Evolutionary conservation across 2,113 vertebrate genomes (phyloP).

Genomic region (Leptobrachium ailaonicum): DNA sequence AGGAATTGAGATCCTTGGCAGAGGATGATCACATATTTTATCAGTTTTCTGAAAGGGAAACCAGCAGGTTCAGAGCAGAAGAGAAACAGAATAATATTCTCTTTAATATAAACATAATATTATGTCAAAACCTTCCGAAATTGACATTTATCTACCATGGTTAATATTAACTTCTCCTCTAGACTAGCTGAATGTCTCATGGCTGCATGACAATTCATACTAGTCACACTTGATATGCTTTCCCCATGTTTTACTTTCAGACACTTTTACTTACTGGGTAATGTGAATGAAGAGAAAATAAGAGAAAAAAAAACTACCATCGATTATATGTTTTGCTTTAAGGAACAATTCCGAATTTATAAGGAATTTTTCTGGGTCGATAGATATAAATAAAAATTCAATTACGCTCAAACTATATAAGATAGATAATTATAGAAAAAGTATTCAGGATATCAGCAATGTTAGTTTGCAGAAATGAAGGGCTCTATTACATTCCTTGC

Average conservation of each 20-base stretch:
- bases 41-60: slow-evolving; percentile 66
- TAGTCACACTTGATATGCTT: slow-evolving; percentile 60
- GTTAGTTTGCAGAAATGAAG: no score
- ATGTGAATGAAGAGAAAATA: no score
- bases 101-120: slow-evolving; percentile 70
- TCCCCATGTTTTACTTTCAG: slow-evolving; percentile 61
- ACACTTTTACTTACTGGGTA: slow-evolving; percentile 54
- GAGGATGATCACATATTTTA: slow-evolving; percentile 64
- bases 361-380: no score
- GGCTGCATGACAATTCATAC: slow-evolving; percentile 61
- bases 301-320: no score
- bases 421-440: no score
- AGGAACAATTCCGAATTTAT: no score
- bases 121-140: slow-evolving; percentile 57
- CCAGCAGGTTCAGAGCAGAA: slow-evolving; percentile 60
- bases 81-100: slow-evolving; percentile 58
- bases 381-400: no score
- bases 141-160: slow-evolving; percentile 64
- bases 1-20: slow-evolving; percentile 65
- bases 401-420: no score
- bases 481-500: no score
- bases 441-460: no score
- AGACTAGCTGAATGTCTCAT: slow-evolving; percentile 60
- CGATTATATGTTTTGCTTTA: no score
- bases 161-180: slow-evolving; percentile 63